phyloP scores from a whole-genome alignment of 2,113 vertebrate species.

The Sturnira hondurensis region DNA sequence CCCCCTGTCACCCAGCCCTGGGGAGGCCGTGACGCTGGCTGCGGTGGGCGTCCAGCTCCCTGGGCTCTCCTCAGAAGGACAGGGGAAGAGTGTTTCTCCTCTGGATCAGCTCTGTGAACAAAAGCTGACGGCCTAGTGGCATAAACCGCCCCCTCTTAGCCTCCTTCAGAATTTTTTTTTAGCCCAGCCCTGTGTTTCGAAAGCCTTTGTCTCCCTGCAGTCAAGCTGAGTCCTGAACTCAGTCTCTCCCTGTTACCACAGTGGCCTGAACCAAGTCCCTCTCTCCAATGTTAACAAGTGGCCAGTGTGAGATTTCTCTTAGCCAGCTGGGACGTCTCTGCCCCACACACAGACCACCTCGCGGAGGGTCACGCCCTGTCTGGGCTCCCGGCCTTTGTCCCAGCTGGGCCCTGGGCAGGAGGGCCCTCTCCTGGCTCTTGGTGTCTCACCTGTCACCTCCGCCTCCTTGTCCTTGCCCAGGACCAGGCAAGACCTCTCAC shows the following conservation, averaged over 20 bases:
- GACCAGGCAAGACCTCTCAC: too few species aligned
- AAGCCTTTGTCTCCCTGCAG: neutral
- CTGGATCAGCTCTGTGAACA: neutral
- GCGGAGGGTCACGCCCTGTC: neutral
- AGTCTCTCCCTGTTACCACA: neutral
- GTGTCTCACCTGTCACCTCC: neutral
- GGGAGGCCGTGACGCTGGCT: neutral
- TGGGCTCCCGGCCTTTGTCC: neutral
- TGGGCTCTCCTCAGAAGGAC: neutral
- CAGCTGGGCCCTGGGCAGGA: accelerated
- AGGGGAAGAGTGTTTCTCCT: neutral
- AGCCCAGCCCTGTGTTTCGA: neutral
- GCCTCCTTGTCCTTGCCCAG: neutral
- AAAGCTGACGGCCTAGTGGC: neutral
- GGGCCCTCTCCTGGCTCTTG: neutral
- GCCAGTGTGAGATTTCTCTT: neutral
- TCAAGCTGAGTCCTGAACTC: neutral
- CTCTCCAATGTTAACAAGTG: neutral
- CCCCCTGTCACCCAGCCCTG: neutral
- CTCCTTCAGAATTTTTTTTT: neutral
- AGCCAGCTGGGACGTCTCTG: neutral
- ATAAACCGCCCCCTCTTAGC: neutral
- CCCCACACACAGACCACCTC: neutral
- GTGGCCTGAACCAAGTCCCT: neutral
- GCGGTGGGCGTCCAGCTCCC: neutral